Conservation (phyloP, 2,888 invertebrate species). For the Metacarcinus magister region DNA sequence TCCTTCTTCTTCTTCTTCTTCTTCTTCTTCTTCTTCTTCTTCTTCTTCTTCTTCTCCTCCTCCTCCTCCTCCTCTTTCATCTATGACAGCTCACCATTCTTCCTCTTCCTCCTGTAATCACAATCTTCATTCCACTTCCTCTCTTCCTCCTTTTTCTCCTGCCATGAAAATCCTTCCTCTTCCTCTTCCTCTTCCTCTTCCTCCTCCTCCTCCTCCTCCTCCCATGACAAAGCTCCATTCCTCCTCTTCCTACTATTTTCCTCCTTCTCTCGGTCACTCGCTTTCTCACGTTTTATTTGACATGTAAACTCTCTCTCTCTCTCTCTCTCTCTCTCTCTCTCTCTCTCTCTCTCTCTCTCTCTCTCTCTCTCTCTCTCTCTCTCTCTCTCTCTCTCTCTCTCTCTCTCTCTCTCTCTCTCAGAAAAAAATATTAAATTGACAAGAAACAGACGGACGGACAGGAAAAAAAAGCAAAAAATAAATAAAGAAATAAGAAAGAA, state of each 20-base stretch:
- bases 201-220: not conserved
- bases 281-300: not conserved
- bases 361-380: slow-evolving; percentile 9
- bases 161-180: not conserved
- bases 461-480: not conserved
- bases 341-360: slow-evolving; percentile 46
- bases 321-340: slow-evolving; percentile 54
- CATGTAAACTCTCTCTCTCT: slow-evolving; percentile 18
- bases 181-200: not conserved
- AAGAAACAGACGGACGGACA: not conserved
- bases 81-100: not conserved
- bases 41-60: not conserved
- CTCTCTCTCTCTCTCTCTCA: slow-evolving; percentile 35
- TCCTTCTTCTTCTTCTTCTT: not conserved
- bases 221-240: too few relatives aligned
- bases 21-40: not conserved
- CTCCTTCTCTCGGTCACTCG: not conserved
- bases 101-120: too few relatives aligned
- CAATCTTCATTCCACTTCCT: too few relatives aligned
- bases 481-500: not conserved
- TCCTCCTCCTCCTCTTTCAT: not conserved
- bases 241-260: not conserved
- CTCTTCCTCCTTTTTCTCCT: not conserved
- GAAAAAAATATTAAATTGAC: not conserved
- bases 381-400: slow-evolving; percentile 41